phyloP scores from a whole-genome alignment of 2,888 invertebrate genomes.

The Spialia ferax region DNA sequence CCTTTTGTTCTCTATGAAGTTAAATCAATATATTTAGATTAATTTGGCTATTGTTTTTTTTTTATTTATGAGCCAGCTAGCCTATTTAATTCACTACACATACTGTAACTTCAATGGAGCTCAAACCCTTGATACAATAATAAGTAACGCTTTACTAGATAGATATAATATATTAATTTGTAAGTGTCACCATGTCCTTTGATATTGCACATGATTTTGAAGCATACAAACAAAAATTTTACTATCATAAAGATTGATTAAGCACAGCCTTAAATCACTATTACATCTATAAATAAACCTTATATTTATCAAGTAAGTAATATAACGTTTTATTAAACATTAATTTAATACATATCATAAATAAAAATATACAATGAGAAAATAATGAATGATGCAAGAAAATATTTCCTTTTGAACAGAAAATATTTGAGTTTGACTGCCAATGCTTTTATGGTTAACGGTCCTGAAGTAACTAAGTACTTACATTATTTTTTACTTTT shows the following conservation, averaged over 20 bases:
- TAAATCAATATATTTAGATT: too few species aligned
- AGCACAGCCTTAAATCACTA: slow-evolving; percentile 26
- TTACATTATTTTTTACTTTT: too few species aligned
- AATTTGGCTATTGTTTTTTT: too few species aligned
- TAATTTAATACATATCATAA: slow-evolving; percentile 27
- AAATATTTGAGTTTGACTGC: not conserved
- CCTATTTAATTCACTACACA: slow-evolving; percentile 11
- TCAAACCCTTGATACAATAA: slow-evolving; percentile 76
- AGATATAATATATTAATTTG: slow-evolving; percentile 51
- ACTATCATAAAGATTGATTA: slow-evolving; percentile 11
- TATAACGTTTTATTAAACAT: too few species aligned
- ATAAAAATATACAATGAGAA: not conserved
- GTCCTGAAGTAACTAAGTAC: too few species aligned
- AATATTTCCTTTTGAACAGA: too few species aligned
- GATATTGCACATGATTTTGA: slow-evolving; percentile 63
- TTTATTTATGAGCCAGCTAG: not conserved
- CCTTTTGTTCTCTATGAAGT: too few species aligned
- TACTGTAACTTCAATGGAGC: slow-evolving; percentile 50
- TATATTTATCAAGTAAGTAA: too few species aligned
- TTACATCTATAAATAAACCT: not conserved
- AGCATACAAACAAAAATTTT: slow-evolving; percentile 31
- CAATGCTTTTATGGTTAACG: not conserved
- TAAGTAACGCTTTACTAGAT: slow-evolving; percentile 81
- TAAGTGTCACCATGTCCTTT: slow-evolving; percentile 64
- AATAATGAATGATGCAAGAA: too few species aligned